These are phyloP conservation scores for Solen grandis DNA, from an alignment of 1,140 invertebrate species.

Conservation along the genomic window DNA sequence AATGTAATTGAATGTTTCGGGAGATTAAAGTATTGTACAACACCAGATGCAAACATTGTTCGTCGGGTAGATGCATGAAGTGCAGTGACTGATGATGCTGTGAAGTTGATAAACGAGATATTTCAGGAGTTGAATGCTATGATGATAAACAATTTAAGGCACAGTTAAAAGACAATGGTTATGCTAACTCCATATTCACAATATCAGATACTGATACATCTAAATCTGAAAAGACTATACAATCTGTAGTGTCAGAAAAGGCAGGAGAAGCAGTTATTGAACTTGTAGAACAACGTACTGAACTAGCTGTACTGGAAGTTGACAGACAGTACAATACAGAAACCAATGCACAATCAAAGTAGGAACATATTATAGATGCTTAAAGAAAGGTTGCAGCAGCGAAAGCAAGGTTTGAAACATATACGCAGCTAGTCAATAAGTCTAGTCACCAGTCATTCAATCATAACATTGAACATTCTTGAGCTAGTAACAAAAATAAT, in stretches of 20 bases:
- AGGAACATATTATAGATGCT: slow-evolving; percentile 1
- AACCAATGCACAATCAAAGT: too few relatives aligned
- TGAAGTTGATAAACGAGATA: slow-evolving; percentile 34
- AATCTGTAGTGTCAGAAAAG: slow-evolving; percentile 29
- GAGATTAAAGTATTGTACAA: slow-evolving; percentile 12
- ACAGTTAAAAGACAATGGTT: background rate
- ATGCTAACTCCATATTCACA: slow-evolving; percentile 24
- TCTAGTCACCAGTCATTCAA: background rate
- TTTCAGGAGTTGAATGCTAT: slow-evolving; percentile 15
- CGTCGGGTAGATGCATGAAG: slow-evolving; percentile 21
- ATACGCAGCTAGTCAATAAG: background rate
- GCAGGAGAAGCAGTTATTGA: slow-evolving; percentile 17
- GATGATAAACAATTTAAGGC: slow-evolving; percentile 17
- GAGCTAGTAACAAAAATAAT: background rate
- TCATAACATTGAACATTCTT: background rate
- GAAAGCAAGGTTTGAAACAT: background rate
- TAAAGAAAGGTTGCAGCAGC: slow-evolving; percentile 7
- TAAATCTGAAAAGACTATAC: slow-evolving; percentile 10
- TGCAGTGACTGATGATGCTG: slow-evolving; percentile 15
- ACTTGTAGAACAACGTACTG: slow-evolving; percentile 1
- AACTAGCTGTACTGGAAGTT: slow-evolving; percentile 28
- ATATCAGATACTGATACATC: slow-evolving; percentile 1
- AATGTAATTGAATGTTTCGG: slow-evolving; percentile 13
- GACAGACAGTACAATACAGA: background rate
- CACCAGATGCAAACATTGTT: background rate